Evolutionary conservation across 2,113 vertebrate species (phyloP).

Genomic region (Centropristis striata): DNA sequence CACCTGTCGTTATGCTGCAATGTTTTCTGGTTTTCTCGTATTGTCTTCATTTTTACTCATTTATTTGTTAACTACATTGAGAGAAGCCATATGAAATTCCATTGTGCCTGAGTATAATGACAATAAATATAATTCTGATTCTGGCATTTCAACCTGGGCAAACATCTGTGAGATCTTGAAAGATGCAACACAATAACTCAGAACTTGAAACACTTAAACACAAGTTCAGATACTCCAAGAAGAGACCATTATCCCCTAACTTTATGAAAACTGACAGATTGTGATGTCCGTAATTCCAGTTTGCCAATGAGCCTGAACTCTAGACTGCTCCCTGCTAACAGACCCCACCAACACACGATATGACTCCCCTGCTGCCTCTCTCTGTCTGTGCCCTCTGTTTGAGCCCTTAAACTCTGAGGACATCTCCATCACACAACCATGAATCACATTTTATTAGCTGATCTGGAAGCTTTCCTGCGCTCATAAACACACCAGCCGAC

Average conservation of each 20-base stretch:
- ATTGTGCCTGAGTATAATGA: too few species aligned
- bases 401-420: conserved; percentile 39
- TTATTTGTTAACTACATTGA: too few species aligned
- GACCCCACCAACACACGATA: neutral
- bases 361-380: neutral
- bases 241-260: neutral
- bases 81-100: too few species aligned
- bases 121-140: too few species aligned
- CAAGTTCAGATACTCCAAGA: neutral
- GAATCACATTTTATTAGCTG: conserved; percentile 52
- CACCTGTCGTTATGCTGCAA: too few species aligned
- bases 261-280: neutral
- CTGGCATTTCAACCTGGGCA: neutral
- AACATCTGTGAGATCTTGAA: conserved; percentile 8
- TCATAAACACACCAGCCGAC: conserved; percentile 43
- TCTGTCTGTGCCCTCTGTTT: conserved; percentile 14
- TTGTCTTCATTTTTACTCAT: too few species aligned
- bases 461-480: conserved; percentile 26
- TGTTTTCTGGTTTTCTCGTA: too few species aligned
- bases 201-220: neutral
- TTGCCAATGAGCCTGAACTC: neutral
- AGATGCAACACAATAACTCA: neutral
- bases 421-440: conserved; percentile 47
- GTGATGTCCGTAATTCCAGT: neutral
- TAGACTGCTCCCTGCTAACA: neutral